Evolutionary conservation across 2,888 invertebrate genomes (phyloP).

Genomic region (Macrosiphum euphorbiae): DNA sequence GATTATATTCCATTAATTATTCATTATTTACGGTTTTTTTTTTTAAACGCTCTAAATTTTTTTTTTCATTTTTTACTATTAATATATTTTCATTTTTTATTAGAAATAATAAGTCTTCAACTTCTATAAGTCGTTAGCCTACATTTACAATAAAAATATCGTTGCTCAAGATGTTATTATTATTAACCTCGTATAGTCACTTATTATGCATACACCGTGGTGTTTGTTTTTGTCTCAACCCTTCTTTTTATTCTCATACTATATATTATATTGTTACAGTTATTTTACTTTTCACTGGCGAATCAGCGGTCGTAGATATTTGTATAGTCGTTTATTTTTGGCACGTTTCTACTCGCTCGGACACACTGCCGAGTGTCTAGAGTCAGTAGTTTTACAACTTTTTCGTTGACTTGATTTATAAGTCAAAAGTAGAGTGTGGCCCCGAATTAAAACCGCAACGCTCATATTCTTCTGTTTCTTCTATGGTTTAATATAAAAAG

Average conservation of each 20-base stretch:
- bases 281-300: not conserved
- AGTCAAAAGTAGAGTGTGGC: not conserved
- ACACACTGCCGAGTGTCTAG: not conserved
- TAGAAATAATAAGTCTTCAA: not conserved
- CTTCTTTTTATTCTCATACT: not conserved
- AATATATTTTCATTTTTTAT: not conserved
- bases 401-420: not conserved
- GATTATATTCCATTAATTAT: not conserved
- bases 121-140: not conserved
- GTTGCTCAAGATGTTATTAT: not conserved
- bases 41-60: not conserved
- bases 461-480: not conserved
- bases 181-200: not conserved
- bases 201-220: not conserved
- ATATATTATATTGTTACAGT: not conserved
- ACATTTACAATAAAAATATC: not conserved
- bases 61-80: not conserved
- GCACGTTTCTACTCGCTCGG: constrained; percentile 12
- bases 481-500: constrained; percentile 25
- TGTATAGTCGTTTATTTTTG: constrained; percentile 40
- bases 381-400: not conserved
- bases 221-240: not conserved
- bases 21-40: not conserved
- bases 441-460: constrained; percentile 20
- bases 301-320: not conserved